Base-by-base conservation (phyloP, 2,113 vertebrate species). In the Grus americana region DNA sequence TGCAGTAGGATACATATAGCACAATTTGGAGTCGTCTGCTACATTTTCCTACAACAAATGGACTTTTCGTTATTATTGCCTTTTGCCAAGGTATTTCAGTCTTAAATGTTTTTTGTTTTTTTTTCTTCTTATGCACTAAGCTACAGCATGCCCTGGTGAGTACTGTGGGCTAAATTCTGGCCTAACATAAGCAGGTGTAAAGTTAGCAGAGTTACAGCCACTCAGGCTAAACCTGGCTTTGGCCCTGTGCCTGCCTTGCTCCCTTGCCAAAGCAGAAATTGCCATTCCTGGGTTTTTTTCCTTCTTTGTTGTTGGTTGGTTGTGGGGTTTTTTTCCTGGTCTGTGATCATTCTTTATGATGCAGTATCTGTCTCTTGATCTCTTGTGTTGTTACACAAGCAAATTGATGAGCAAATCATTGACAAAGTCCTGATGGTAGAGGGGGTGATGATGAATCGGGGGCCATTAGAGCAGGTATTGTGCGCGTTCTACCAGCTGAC, bases 341-440 rank as follows among this genome's bases (percentile, higher is more conserved):
- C 22, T 86, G 34, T 86, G 73, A 73, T 78, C 58, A 55, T 94
- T 96, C 95, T 79, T 87, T 79, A 4, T 72, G 79, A 91, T 79
- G 96, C 79, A 50, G 24, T 97, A 40, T 94, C 68, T 93, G 65
- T 93, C 87, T 95, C 72, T 52, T 42, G 44, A 40, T 85, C 84
- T 68, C 87, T 29, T 70, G 68, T 82, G 79, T 95, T 96, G 95
- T 67, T 95, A 62, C 79, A 66, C 44, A 49, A 93, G 62, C 90
- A 95, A 83, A 91, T 93, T 94, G 92, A 93, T 97, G 96, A 97
- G 86, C 32, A 95, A 95, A 95, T 44, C 81, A 90, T 95, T 97
- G 97, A 97, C 91, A 90, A 91, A 97, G 71, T 95, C 91, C 83
- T 97, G 87, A 92, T 86, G 88, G 90, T 91, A 36, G 88, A 82